These are phyloP conservation scores for Mobula hypostoma DNA, from an alignment of 2,113 vertebrate genomes.

Conservation along the genomic window DNA sequence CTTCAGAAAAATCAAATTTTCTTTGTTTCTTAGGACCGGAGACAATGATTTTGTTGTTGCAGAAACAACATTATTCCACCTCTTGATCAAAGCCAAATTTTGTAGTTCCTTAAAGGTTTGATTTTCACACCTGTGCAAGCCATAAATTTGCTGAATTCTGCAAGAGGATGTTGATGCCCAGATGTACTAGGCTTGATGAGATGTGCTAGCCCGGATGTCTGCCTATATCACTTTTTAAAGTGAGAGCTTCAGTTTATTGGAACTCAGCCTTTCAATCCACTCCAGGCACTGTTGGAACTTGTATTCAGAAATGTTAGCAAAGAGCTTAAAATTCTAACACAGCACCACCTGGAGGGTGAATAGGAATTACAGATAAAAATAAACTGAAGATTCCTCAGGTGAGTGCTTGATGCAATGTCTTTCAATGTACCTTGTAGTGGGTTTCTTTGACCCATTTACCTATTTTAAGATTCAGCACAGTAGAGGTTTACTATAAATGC, in stretches of 20 bases:
- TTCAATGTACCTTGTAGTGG: neutral
- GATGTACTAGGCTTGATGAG: neutral
- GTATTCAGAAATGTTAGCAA: neutral
- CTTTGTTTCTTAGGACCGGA: too few species aligned
- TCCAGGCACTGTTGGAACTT: neutral
- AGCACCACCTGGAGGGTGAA: conserved; percentile 18
- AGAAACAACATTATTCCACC: neutral
- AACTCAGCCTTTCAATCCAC: too few species aligned
- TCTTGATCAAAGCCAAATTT: neutral
- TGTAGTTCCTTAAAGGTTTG: neutral
- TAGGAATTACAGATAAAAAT: neutral
- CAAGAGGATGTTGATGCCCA: neutral
- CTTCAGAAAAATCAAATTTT: too few species aligned
- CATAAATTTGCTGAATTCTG: neutral
- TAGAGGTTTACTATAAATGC: neutral
- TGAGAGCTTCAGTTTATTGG: too few species aligned
- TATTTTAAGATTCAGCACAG: neutral
- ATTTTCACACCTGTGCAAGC: neutral
- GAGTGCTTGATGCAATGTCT: neutral
- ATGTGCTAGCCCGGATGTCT: neutral
- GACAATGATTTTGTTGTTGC: too few species aligned
- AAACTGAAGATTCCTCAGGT: neutral
- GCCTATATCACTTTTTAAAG: neutral
- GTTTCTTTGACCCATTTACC: too few species aligned
- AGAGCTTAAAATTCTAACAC: neutral